Conservation (phyloP, 2,113 vertebrate genomes). For the Mesocricetus auratus region DNA sequence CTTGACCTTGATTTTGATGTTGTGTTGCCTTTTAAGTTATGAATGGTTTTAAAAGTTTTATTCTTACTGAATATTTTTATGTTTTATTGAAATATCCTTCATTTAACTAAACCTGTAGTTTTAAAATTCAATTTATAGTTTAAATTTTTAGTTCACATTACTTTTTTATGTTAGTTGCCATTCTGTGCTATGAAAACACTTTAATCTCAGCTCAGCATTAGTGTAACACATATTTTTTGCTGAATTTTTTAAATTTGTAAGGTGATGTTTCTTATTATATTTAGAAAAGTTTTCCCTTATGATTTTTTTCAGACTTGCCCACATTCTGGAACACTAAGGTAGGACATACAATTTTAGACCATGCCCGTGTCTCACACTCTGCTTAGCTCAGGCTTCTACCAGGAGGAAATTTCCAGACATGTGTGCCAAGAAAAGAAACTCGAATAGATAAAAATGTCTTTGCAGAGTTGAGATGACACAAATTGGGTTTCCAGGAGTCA, state of each 20-base stretch:
- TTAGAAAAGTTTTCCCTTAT: neutral
- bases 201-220: neutral
- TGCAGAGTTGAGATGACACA: neutral
- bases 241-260: neutral
- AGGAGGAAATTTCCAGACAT: constrained; percentile 28
- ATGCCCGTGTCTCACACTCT: neutral
- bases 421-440: constrained; percentile 1
- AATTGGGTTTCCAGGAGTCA: constrained; percentile 1
- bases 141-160: neutral
- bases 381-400: neutral
- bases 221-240: neutral
- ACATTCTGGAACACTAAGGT: neutral
- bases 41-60: neutral
- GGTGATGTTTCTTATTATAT: neutral
- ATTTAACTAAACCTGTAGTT: neutral
- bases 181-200: neutral
- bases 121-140: neutral
- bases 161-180: neutral
- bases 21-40: neutral
- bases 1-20: neutral
- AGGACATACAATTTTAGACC: neutral
- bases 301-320: neutral
- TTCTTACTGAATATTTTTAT: neutral
- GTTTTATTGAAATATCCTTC: neutral
- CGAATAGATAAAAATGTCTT: constrained; percentile 19